Evolutionary conservation across 2,113 vertebrate species (phyloP).

Genomic region (Uria lomvia): DNA sequence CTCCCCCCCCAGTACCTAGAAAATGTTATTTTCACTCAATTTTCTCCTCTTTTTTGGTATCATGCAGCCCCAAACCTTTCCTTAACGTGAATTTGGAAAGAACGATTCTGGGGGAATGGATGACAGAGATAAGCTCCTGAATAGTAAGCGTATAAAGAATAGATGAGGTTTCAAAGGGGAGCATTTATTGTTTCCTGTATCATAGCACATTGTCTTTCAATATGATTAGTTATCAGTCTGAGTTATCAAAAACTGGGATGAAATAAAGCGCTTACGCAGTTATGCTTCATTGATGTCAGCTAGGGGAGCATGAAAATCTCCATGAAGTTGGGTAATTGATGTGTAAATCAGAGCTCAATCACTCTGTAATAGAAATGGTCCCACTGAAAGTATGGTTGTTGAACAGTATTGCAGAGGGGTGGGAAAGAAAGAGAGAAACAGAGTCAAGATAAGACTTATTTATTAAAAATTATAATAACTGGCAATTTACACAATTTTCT

Average conservation of each 20-base stretch:
- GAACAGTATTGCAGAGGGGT: constrained; percentile 58
- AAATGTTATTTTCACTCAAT: background rate
- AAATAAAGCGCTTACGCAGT: constrained; percentile 75
- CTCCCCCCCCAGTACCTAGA: background rate
- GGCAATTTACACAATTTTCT: constrained; percentile 66
- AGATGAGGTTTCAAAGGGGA: constrained; percentile 69
- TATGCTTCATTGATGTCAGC: constrained; percentile 76
- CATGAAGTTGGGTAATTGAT: constrained; percentile 80
- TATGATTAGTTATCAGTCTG: constrained; percentile 76
- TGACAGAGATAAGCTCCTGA: constrained; percentile 53
- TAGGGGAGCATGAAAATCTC: constrained; percentile 77
- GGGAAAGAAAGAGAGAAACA: constrained; percentile 47
- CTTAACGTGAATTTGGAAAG: background rate
- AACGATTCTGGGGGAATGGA: constrained; percentile 42
- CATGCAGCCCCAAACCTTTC: background rate
- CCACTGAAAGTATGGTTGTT: constrained; percentile 73
- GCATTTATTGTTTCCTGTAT: constrained; percentile 71
- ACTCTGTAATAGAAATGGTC: constrained; percentile 78
- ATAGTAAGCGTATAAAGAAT: constrained; percentile 52
- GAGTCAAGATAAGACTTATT: constrained; percentile 61
- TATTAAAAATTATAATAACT: constrained; percentile 73
- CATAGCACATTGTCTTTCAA: constrained; percentile 68
- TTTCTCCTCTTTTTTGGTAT: background rate
- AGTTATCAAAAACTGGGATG: constrained; percentile 72
- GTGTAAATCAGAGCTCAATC: constrained; percentile 81